Base-by-base conservation (phyloP, 2,797 vertebrate species). In the Champsocephalus gunnari region DNA sequence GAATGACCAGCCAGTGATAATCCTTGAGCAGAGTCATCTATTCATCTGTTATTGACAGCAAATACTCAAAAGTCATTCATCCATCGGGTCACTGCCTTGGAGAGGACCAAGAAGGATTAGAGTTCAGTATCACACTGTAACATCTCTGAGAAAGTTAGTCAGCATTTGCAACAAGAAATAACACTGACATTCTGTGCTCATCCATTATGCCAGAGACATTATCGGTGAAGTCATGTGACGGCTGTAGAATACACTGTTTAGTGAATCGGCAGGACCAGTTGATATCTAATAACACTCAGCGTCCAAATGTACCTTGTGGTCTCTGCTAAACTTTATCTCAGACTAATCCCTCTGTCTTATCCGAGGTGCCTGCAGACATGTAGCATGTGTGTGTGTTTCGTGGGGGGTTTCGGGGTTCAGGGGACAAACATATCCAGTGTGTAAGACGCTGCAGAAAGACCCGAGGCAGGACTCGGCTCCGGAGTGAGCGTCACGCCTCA, bases 331-430 rank as follows among this genome's bases (percentile, higher is more conserved):
- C 81, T 87, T 89, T 81, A 80, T 87, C 86, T 89, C 87, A 89
- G 84, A 88, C 88, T 92, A 86, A 91, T 92, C 89, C 91, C 89
- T 88, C 87, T 88, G 90, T 94, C 87, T 91, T 90, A 89, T 89
- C 87, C 92, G 83, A 92, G 91, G 93, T 94, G 92, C 93, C 94
- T 95, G 93, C 92, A 93, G 92, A 95, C 88, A 95, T 95, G 95
- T 95, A 96, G 95, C 95, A 95, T 95, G 95, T 93, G 90, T 93
- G 90, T 94, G 92, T 95, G 91, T 92, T 91, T 89, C 71, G 77
- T 85, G 66, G 76, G 66, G 77, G 61, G 79, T 65, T 43, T 75
- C 54, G 43, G 28, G 80, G 34, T 38, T 38, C 34, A 38, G 34
- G 34, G 86, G 82, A 70, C 62, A 73, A 83, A 84, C 41, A 14